A percentile compares a stretch with the other conserved stretches of the same genome.
Conservation (phyloP, 1,140 invertebrate species). For the Eciton burchellii region DNA sequence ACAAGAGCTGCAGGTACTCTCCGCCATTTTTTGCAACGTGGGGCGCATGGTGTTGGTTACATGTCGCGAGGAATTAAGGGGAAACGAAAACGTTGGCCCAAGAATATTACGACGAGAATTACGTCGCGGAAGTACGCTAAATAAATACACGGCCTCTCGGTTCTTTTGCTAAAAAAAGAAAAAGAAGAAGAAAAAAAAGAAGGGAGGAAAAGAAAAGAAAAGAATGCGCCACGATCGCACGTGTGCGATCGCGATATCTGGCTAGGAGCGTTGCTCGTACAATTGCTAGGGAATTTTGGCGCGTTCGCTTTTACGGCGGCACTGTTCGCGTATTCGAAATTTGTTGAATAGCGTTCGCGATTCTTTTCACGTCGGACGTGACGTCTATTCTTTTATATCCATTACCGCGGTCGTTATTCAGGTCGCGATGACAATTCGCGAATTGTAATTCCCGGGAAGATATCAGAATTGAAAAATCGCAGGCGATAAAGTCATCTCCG, state of each 20-base stretch:
- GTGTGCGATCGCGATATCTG: neutral
- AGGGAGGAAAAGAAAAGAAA: no score
- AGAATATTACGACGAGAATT: constrained; percentile 56
- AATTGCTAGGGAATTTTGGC: neutral
- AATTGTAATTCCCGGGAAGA: constrained; percentile 12
- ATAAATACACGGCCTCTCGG: constrained; percentile 46
- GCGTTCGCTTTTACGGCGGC: neutral
- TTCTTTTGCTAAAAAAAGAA: constrained; percentile 36
- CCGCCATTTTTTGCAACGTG: constrained; percentile 43
- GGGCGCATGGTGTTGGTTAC: constrained; percentile 29
- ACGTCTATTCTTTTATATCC: neutral
- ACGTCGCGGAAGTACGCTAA: constrained; percentile 35
- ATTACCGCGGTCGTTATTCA: neutral
- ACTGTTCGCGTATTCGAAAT: neutral
- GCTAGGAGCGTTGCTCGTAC: neutral
- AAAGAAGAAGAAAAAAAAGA: no score
- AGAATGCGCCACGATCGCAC: neutral
- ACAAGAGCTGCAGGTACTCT: constrained; percentile 50
- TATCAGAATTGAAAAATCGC: constrained; percentile 42
- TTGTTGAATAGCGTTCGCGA: neutral
- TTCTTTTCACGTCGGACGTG: neutral
- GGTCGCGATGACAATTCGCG: neutral
- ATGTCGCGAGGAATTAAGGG: constrained; percentile 61
- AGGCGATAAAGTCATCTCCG: constrained; percentile 11
- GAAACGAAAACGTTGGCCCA: constrained; percentile 49